Evolutionary conservation across 2,113 vertebrate species (phyloP).

Genomic region (Leuciscus idus): DNA sequence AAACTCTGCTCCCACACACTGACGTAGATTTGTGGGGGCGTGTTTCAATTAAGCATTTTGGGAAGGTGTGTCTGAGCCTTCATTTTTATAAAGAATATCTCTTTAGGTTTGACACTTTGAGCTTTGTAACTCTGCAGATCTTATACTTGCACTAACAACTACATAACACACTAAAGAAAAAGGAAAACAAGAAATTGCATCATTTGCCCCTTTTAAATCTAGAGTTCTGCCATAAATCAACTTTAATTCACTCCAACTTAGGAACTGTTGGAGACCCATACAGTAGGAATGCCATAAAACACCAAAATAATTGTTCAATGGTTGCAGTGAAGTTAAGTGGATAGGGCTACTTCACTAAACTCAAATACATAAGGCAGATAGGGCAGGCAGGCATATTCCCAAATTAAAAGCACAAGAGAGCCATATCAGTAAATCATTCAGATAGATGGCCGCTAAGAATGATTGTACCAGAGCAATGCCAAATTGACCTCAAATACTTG

Average conservation of each 20-base stretch:
- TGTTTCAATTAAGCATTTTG: no score
- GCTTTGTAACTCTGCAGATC: no score
- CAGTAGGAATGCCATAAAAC: neutral
- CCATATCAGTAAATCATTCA: slow-evolving; percentile 22
- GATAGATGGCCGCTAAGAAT: neutral
- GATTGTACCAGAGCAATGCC: slow-evolving; percentile 10
- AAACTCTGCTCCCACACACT: no score
- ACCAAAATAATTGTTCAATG: neutral
- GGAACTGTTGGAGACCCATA: neutral
- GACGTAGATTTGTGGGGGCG: no score
- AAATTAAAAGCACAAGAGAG: slow-evolving; percentile 17
- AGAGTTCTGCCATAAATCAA: neutral
- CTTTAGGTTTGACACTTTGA: no score
- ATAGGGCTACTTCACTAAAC: slow-evolving; percentile 10
- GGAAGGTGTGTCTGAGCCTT: no score
- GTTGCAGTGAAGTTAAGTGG: slow-evolving; percentile 4
- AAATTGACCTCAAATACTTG: slow-evolving; percentile 15
- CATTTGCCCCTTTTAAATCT: no score
- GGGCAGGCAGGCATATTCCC: neutral
- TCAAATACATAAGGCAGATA: slow-evolving; percentile 27
- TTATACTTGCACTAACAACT: no score
- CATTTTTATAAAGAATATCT: no score
- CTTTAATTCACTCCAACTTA: neutral
- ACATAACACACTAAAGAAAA: no score
- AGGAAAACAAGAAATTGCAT: no score